These are phyloP conservation scores for rat (Rattus norvegicus) DNA, from an alignment of 2,113 vertebrate species.

Conservation along the genomic window GRCr8 NC_086031.1:6771001-6771500, in stretches of 20 bases:
- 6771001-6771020: constrained; percentile 94
- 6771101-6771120: constrained; percentile 95
- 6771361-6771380: constrained; percentile 76
- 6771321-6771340: constrained; percentile 81
- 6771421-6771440: constrained; percentile 92
- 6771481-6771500: constrained; percentile 94
- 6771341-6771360: constrained; percentile 79
- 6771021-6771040: constrained; percentile 91
- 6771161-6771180: constrained; percentile 97
- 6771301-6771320: constrained; percentile 86
- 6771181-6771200: constrained; percentile 97
- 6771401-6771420: constrained; percentile 82
- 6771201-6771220: constrained; percentile 90
- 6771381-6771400: constrained; percentile 87
- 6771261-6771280: constrained; percentile 93
- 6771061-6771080: constrained; percentile 93
- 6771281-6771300: constrained; percentile 90
- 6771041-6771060: constrained; percentile 93
- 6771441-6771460: constrained; percentile 94
- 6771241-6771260: constrained; percentile 93
- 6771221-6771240: constrained; percentile 95
- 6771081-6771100: constrained; percentile 96
- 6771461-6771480: constrained; percentile 92
- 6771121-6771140: constrained; percentile 95
- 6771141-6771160: constrained; percentile 93